Conservation (phyloP, 2,113 vertebrate genomes). For the Odocoileus hemionus region DNA sequence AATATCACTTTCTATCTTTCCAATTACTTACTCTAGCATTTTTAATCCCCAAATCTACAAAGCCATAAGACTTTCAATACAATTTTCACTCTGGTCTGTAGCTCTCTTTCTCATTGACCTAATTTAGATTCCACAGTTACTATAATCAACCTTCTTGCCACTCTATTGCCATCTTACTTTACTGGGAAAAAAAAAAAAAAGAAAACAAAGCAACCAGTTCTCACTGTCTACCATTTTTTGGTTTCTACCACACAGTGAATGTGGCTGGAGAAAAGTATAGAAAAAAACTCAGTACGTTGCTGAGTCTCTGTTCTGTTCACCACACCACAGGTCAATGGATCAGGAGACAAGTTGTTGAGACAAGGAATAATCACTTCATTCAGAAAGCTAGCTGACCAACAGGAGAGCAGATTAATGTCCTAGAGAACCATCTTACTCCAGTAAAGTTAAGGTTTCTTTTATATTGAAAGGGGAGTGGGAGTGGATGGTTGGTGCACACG, state of each 20-base stretch:
- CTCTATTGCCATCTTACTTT: neutral
- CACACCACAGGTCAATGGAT: neutral
- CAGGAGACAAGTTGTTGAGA: neutral
- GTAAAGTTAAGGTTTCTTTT: neutral
- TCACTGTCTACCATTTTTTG: neutral
- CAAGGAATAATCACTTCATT: neutral
- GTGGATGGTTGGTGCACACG: neutral
- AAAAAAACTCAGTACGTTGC: neutral
- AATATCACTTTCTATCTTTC: neutral
- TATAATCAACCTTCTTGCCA: neutral
- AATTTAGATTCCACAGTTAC: neutral
- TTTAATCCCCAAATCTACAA: neutral
- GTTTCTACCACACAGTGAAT: neutral
- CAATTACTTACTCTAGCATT: neutral
- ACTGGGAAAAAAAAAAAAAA: neutral
- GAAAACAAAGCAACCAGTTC: neutral
- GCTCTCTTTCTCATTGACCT: neutral
- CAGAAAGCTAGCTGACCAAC: neutral
- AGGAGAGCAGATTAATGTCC: neutral
- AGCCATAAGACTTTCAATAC: neutral
- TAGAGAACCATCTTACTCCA: neutral
- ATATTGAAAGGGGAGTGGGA: neutral
- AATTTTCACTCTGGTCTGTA: neutral
- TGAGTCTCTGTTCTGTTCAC: neutral
- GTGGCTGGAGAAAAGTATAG: neutral